Evolutionary conservation across 2,113 vertebrate genomes (phyloP), one percentile per base, ranked within the genome.

Genomic region (Arizona elegans): DNA sequence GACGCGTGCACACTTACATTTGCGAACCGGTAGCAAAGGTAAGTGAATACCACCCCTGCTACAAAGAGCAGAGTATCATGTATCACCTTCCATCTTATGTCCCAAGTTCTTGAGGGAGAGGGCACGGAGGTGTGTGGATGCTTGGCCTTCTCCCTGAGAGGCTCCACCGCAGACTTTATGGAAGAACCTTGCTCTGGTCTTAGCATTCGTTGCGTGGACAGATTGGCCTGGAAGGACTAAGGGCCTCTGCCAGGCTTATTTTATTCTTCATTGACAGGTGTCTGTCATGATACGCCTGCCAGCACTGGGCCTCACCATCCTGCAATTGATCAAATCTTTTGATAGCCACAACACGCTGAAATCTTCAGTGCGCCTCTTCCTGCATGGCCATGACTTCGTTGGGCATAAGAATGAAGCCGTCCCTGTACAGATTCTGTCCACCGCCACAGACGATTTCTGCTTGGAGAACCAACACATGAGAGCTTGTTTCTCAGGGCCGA

Each of bases 401-500:
- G 94, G 98, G 92, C 97, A 86, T 23, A 97, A 97, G 26, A 96
- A 96, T 0, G 97, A 98, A 38, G 97, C 97, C 0, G 90, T 99
- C 10, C 98, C 98, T 0, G 95, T 99, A 24, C 98, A 97, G 0
- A n/a, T 98, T n/a, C 94, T 98, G 52, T 97, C 97, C 0, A 95
- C 98, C 0, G 96, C 98, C 29, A 1, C 97, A 0, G 96, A 97
- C 0, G 98, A 98, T 92, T 99, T 99, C 87, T 98, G 98, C 96
- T 97, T 99, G 95, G 98, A 98, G 97, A 99, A 97, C 92, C 98
- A 98, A 96, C 97, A 98, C 81, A 96, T 99, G 95, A 98, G 97
- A 23, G 98, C 98, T 93, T 98, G 99, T 97, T 99, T 99, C 97
- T 98, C 98, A 0, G 99, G 99, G 91, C 97, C 58, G 92, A 99